Evolutionary conservation across 37 sponge, comb jelly and placozoan genomes (phyloP), one percentile per base, ranked within the genome.

Genomic region (Agelas oroides): DNA sequence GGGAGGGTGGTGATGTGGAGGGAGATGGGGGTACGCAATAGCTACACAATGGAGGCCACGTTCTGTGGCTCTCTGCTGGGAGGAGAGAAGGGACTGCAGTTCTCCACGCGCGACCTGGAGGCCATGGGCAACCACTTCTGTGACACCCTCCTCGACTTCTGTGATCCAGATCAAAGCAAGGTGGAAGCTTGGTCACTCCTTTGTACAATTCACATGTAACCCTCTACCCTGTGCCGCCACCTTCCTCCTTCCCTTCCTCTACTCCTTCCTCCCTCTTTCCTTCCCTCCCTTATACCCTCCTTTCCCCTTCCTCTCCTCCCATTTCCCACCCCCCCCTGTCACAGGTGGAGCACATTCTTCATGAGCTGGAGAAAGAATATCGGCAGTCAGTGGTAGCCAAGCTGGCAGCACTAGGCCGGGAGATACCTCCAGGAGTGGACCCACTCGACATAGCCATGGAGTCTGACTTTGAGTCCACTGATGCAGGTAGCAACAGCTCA

Each of bases 121-220:
- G 56, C 46, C 20, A 95, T 99, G 92, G 99, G 99, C 32, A 81
- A 91, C 71, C 94, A 92, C 69, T 82, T 99, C 69, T 99, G 99
- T 77, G 99, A 99, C 77, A 96, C 99, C 24, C 62, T 99, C 19
- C 92, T 99, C 23, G 99, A 99, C 76, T 99, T 96, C 92, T 99
- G 97, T 59, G 99, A 99, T 69, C 99, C 99, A 23, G 99, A 99
- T 63, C 88, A 93, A 59, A 86, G 70, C 77, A 93, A 93, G 70
- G 81, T 80, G 25, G 32, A 58, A 60, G 36, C n/a, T n/a, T n/a
- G n/a, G n/a, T n/a, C n/a, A n/a, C n/a, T n/a, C n/a, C n/a, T n/a
- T n/a, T n/a, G n/a, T n/a, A n/a, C n/a, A n/a, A 59, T 55, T 27
- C 36, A 6, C 36, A 19, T 57, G 59, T 16, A 19, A 16, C 18